These are phyloP conservation scores for Polymixis flavicincta DNA, from an alignment of 2,888 invertebrate species.

Conservation along the genomic window DNA sequence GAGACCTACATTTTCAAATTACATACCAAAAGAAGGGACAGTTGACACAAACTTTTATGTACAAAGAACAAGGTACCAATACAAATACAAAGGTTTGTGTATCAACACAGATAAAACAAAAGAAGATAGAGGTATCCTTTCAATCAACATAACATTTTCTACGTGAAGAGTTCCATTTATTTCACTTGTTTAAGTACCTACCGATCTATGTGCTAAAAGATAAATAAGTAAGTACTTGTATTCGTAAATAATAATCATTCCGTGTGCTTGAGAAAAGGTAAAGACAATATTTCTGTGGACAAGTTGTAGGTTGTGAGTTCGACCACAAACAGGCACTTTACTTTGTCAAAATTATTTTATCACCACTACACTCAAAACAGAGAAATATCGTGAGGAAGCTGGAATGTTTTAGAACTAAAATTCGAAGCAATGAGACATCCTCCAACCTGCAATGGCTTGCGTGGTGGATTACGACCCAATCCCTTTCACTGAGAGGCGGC, in stretches of 20 bases:
- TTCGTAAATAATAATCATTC: neutral
- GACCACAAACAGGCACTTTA: neutral
- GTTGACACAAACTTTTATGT: neutral
- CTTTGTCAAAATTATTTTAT: neutral
- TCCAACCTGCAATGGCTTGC: neutral
- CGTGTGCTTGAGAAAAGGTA: neutral
- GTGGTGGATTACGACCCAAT: neutral
- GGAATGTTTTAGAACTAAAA: neutral
- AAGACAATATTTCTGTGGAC: neutral
- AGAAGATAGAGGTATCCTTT: constrained; percentile 11
- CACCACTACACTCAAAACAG: neutral
- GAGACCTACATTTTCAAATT: neutral
- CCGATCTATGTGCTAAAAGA: neutral
- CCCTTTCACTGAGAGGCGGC: neutral
- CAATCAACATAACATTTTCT: constrained; percentile 40
- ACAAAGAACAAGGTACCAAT: constrained; percentile 12
- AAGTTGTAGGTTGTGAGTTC: neutral
- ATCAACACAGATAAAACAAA: constrained; percentile 17
- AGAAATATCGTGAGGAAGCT: neutral
- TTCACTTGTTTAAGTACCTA: neutral
- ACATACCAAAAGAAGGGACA: neutral
- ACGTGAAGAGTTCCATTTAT: constrained; percentile 24
- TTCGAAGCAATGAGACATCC: neutral
- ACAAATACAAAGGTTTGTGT: constrained; percentile 26
- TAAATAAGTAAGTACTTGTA: neutral